Base-by-base conservation (phyloP, 2,888 invertebrate species). In the Calephelis perditalis region DNA sequence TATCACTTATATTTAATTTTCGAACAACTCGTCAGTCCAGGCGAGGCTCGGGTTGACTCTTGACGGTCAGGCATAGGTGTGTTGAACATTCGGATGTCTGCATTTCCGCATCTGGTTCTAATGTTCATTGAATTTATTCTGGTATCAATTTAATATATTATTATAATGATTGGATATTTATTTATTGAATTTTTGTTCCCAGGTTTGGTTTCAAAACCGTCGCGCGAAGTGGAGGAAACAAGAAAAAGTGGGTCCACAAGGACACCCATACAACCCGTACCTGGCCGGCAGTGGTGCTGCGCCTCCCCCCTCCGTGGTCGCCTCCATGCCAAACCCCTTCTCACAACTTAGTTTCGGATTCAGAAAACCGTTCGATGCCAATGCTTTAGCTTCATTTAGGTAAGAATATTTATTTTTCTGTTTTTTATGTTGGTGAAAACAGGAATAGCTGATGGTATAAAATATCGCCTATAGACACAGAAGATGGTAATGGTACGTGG, bases 181-280 rank as follows among this genome's bases (percentile, higher is more conserved):
- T 26, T 26, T 26, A 26, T 26, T 3, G 26, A 47, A 47, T 12
- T 47, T 2, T 12, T 35, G 26, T 15, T 92, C 91, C 0, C 93
- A 97, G 97, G 97, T 97, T 6, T 97, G 97, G 97, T 97, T 97
- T 83, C 97, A 97, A 91, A 97, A 97, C 82, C 93, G 97, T 1
- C 92, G 97, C 49, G 97, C 97, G 56, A 97, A 97, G 86, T 97
- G 97, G 97, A 92, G 97, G 49, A 97, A 97, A 77, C 97, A 97
- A 77, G 97, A 97, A 84, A 97, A 97, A 85, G 97, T 97, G 62
- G 97, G 97, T 0, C 97, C 97, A 0, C 95, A 96, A 74, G 96
- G 93, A 2, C 97, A 97, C 81, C 97, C 97, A 0, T 97, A 97
- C 92, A 96, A 95, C 79, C 96, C 96, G 2, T 97, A 96, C 83